phyloP scores from a whole-genome alignment of 2,888 invertebrate genomes.

The Parasteatoda lunata region DNA sequence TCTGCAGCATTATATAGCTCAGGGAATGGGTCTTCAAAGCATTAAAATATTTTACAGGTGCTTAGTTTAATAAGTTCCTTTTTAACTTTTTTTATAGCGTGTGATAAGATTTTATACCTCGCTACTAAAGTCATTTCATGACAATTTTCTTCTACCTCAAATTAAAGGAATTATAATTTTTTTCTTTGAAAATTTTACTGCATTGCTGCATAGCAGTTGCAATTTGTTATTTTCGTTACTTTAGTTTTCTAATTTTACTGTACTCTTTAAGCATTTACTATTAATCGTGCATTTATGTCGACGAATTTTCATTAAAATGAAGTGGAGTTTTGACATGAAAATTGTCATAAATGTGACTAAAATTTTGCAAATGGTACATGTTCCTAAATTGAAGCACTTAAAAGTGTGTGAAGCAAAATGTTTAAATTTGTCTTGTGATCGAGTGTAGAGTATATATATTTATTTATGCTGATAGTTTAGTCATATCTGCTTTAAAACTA shows the following conservation, averaged over 20 bases:
- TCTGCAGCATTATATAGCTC: conserved; percentile 65
- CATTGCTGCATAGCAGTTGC: conserved; percentile 63
- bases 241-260: conserved; percentile 25
- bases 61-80: conserved; percentile 61
- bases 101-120: conserved; percentile 66
- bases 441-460: conserved; percentile 63
- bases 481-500: too few relatives aligned
- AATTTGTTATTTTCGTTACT: conserved; percentile 38
- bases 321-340: conserved; percentile 36
- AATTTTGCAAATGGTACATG: conserved; percentile 63
- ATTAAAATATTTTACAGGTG: conserved; percentile 51
- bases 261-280: conserved; percentile 31
- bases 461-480: conserved; percentile 44
- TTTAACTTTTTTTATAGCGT: conserved; percentile 39
- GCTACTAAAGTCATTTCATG: conserved; percentile 52
- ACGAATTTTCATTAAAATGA: conserved; percentile 63
- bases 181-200: conserved; percentile 25
- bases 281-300: conserved; percentile 50
- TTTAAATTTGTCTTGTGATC: conserved; percentile 64
- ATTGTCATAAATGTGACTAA: conserved; percentile 62
- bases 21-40: conserved; percentile 64
- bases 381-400: conserved; percentile 64
- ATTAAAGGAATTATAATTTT: conserved; percentile 33
- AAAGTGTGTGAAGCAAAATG: conserved; percentile 64
- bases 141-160: conserved; percentile 67